Percentiles rank a stretch among this genome's conserved stretches.
Evolutionary conservation across 1,140 invertebrate species (phyloP).

Genomic region (Stegodyphus mimosarum): DNA sequence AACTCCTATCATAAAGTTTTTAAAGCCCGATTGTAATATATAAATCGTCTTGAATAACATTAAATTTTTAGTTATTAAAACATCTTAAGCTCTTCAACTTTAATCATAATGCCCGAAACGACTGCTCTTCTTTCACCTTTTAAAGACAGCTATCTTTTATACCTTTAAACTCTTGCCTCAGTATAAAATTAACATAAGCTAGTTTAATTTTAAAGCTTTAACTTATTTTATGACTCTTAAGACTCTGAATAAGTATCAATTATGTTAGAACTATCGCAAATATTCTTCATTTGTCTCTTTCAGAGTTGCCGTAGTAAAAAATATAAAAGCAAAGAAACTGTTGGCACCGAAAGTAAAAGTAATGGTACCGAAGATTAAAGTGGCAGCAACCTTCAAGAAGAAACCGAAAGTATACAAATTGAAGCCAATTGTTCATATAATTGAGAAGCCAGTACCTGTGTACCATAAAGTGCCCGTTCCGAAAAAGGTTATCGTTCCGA

Average conservation of each 20-base stretch:
- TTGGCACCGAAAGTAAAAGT: slow-evolving; percentile 3
- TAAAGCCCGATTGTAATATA: too few relatives aligned
- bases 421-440: slow-evolving; percentile 44
- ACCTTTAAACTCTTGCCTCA: too few relatives aligned
- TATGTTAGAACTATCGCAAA: not conserved
- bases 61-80: too few relatives aligned
- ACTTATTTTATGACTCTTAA: not conserved
- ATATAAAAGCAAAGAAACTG: not conserved
- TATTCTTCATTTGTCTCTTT: not conserved
- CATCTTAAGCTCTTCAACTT: too few relatives aligned
- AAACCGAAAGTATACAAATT: slow-evolving; percentile 39
- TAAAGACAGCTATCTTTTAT: too few relatives aligned
- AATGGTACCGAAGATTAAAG: slow-evolving; percentile 20
- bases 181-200: too few relatives aligned
- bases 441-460: slow-evolving; percentile 54
- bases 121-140: too few relatives aligned
- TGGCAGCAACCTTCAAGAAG: not conserved
- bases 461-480: slow-evolving; percentile 51
- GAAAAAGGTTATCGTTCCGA: slow-evolving; percentile 50
- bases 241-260: not conserved
- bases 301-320: not conserved
- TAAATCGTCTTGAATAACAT: too few relatives aligned
- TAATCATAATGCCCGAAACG: too few relatives aligned
- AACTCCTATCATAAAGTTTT: too few relatives aligned
- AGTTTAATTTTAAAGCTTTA: not conserved